These are phyloP conservation scores for Sarcophaga variegata DNA, from an alignment of 2,888 invertebrate genomes.

Conservation along the genomic window DNA sequence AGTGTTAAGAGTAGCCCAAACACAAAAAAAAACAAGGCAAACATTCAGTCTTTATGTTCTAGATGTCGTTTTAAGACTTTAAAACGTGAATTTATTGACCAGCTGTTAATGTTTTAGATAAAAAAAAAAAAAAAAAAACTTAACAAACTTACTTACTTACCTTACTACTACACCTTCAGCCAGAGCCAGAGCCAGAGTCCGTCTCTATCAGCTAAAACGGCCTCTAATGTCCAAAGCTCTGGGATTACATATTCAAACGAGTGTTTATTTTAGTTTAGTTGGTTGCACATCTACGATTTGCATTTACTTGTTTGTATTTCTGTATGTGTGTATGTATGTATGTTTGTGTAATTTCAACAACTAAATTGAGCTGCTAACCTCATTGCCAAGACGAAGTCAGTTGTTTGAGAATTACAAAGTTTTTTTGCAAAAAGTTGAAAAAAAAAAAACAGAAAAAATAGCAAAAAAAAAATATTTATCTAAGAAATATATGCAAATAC, in stretches of 20 bases:
- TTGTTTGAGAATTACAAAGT: constrained; percentile 56
- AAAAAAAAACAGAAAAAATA: background rate
- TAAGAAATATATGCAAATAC: constrained; percentile 15
- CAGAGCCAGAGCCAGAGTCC: background rate
- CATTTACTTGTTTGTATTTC: constrained; percentile 13
- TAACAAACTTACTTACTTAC: constrained; percentile 38
- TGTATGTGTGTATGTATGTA: constrained; percentile 10
- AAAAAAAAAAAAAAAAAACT: constrained; percentile 33
- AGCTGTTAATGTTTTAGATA: constrained; percentile 68
- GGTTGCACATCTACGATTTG: background rate
- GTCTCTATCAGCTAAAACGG: background rate
- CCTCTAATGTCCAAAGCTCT: constrained; percentile 44
- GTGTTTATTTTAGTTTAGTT: constrained; percentile 29
- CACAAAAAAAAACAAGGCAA: constrained; percentile 7
- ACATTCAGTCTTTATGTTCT: constrained; percentile 63
- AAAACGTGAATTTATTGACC: constrained; percentile 68
- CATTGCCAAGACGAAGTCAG: constrained; percentile 61
- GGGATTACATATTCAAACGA: constrained; percentile 39
- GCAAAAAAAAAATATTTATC: constrained; percentile 23
- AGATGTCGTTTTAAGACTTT: constrained; percentile 55
- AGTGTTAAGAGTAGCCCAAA: too few species aligned
- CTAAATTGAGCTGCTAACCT: constrained; percentile 70
- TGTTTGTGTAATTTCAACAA: constrained; percentile 46
- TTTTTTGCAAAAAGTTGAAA: constrained; percentile 27
- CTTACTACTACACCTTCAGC: constrained; percentile 33